phyloP scores from a whole-genome alignment of 2,888 invertebrate genomes.

The Chalcis sispes region DNA sequence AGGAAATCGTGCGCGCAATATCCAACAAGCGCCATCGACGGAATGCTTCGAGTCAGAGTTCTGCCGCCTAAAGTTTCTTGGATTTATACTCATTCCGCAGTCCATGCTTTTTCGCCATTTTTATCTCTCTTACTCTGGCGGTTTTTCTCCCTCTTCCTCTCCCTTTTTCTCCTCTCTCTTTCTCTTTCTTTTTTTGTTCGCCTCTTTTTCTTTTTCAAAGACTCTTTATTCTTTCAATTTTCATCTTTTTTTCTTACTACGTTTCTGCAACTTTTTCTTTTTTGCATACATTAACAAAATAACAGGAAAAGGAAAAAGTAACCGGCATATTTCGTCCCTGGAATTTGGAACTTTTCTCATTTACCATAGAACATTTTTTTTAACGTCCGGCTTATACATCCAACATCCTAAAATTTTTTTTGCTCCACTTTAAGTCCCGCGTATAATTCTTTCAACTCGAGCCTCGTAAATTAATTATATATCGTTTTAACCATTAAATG shows the following conservation, averaged over 20 bases:
- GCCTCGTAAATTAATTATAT: slow-evolving; percentile 10
- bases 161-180: neutral
- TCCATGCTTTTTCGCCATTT: slow-evolving; percentile 8
- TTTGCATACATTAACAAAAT: slow-evolving; percentile 16
- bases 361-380: neutral
- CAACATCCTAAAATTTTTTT: neutral
- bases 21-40: slow-evolving; percentile 59
- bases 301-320: neutral
- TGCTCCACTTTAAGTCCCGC: neutral
- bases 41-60: slow-evolving; percentile 36
- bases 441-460: neutral
- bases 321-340: neutral
- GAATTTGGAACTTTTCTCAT: neutral
- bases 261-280: slow-evolving; percentile 12
- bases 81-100: slow-evolving; percentile 34
- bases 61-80: slow-evolving; percentile 46
- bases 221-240: slow-evolving; percentile 51
- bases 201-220: neutral
- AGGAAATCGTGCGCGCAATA: slow-evolving; percentile 66
- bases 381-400: neutral
- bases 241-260: neutral
- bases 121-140: too few relatives aligned
- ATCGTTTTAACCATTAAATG: slow-evolving; percentile 21
- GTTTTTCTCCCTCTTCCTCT: neutral
- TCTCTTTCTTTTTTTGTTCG: neutral